These are phyloP conservation scores for Rotaria macrura DNA, from an alignment of 2,888 invertebrate species.

Conservation along the genomic window DNA sequence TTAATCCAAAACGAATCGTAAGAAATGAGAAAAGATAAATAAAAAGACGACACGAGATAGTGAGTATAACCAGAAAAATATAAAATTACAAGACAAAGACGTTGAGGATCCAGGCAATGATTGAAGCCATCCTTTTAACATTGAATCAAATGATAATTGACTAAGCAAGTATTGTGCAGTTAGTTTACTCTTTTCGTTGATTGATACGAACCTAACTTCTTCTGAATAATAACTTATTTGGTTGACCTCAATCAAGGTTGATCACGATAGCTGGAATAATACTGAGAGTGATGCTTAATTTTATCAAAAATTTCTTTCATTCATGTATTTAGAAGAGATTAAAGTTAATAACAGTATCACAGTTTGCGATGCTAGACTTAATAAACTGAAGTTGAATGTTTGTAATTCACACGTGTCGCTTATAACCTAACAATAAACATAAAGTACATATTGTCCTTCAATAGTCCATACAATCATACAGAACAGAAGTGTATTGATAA, in stretches of 20 bases:
- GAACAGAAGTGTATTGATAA: background rate
- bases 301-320: too few relatives aligned
- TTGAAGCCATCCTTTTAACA: background rate
- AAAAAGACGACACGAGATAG: background rate
- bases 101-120: background rate
- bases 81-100: background rate
- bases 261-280: background rate
- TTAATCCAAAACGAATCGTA: background rate
- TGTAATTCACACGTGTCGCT: background rate
- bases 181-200: too few relatives aligned
- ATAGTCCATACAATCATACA: background rate
- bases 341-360: background rate
- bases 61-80: background rate
- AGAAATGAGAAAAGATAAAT: background rate
- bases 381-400: background rate
- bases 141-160: background rate
- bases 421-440: background rate
- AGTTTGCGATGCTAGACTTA: background rate
- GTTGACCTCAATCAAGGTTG: background rate
- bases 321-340: background rate
- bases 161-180: too few relatives aligned
- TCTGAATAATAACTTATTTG: too few relatives aligned
- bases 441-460: background rate
- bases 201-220: too few relatives aligned
- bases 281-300: background rate